phyloP scores from a whole-genome alignment of 2,113 vertebrate genomes.

The Lasiurus cinereus region DNA sequence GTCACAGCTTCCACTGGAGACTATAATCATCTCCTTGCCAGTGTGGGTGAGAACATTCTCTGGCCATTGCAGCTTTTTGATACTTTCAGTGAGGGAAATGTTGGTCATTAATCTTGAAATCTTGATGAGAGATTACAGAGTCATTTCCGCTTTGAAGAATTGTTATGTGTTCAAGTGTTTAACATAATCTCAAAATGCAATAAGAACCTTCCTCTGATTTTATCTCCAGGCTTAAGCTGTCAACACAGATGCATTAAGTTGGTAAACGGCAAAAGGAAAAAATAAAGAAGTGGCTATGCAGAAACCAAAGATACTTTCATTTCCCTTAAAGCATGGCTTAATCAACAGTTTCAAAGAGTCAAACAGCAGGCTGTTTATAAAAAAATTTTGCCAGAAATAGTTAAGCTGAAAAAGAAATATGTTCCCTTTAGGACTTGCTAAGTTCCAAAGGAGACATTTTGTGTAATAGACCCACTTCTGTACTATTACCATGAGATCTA shows the following conservation, averaged over 20 bases:
- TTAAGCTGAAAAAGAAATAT: conserved; percentile 39
- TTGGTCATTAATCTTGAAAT: conserved; percentile 82
- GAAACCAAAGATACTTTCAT: conserved; percentile 69
- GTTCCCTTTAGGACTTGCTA: conserved; percentile 57
- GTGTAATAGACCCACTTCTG: conserved; percentile 29
- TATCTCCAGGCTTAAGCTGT: conserved; percentile 65
- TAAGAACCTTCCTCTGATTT: conserved; percentile 73
- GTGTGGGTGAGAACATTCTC: conserved; percentile 77
- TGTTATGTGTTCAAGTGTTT: conserved; percentile 70
- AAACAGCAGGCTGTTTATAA: conserved; percentile 48
- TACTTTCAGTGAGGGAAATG: conserved; percentile 84
- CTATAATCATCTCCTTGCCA: conserved; percentile 77
- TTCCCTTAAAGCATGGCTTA: conserved; percentile 35
- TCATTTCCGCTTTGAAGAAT: conserved; percentile 74
- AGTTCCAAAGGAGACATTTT: conserved; percentile 47
- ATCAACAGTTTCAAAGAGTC: conserved; percentile 57
- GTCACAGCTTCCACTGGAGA: conserved; percentile 84
- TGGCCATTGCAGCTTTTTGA: conserved; percentile 75
- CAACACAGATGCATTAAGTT: conserved; percentile 73
- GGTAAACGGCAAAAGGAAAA: conserved; percentile 58
- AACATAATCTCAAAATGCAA: conserved; percentile 80
- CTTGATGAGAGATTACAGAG: conserved; percentile 83
- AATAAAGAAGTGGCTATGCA: conserved; percentile 61
- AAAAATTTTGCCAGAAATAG: conserved; percentile 61
- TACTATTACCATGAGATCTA: neutral